Evolutionary conservation across 2,888 invertebrate species (phyloP).

Genomic region (Andrena hattorfiana): DNA sequence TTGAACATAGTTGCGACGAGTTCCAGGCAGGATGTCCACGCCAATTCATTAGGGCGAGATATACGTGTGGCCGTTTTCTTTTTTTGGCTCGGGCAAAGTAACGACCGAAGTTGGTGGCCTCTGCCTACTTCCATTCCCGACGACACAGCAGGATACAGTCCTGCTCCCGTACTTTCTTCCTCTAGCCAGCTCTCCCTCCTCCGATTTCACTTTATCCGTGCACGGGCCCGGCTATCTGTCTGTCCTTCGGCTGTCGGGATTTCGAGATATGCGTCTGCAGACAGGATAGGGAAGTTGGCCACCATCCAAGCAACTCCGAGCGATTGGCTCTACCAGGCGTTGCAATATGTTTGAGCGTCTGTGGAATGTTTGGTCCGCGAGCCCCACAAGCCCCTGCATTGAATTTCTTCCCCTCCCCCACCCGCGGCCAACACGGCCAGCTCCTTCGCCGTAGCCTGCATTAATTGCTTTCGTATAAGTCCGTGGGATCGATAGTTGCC

Average conservation of each 20-base stretch:
- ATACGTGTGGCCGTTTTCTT: constrained; percentile 32
- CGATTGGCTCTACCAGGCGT: constrained; percentile 77
- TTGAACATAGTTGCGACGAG: constrained; percentile 4
- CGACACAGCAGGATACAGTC: constrained; percentile 41
- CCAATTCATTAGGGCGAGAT: constrained; percentile 64
- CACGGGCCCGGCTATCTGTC: constrained; percentile 19
- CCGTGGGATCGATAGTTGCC: constrained; percentile 51
- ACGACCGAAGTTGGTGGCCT: constrained; percentile 79
- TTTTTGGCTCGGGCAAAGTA: constrained; percentile 67
- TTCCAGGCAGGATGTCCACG: constrained; percentile 49
- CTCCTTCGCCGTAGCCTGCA: constrained; percentile 55
- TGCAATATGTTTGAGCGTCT: constrained; percentile 70
- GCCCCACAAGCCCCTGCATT: constrained; percentile 54
- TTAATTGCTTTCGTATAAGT: constrained; percentile 76
- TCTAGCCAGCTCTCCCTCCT: background rate
- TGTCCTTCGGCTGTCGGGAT: constrained; percentile 45
- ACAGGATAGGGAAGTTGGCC: constrained; percentile 78
- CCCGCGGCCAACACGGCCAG: background rate
- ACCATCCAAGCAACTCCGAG: constrained; percentile 80
- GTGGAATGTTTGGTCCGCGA: constrained; percentile 72
- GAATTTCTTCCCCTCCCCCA: constrained; percentile 49
- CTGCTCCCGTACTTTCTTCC: constrained; percentile 25
- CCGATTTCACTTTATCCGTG: constrained; percentile 32
- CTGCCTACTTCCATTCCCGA: constrained; percentile 59
- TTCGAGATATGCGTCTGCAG: constrained; percentile 75